Evolutionary conservation across 1,140 invertebrate species (phyloP).

Genomic region (Drosophila pruinosa): DNA sequence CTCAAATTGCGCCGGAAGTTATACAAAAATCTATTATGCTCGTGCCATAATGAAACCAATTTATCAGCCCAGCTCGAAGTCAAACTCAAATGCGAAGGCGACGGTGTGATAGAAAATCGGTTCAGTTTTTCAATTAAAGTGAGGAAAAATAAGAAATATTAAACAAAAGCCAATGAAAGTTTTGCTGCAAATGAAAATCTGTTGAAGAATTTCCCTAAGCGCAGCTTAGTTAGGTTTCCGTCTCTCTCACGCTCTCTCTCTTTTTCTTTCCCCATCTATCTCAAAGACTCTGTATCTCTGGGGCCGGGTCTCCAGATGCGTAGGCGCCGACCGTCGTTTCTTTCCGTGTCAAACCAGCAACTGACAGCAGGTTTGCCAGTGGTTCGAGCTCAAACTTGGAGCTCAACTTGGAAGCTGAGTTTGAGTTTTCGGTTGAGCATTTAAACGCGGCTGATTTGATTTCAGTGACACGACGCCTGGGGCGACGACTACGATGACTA

Average conservation of each 20-base stretch:
- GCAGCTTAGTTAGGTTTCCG: conserved; percentile 53
- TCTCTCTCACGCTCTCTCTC: conserved; percentile 3
- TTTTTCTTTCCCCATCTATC: neutral
- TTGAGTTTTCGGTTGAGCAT: conserved; percentile 75
- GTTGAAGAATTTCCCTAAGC: conserved; percentile 77
- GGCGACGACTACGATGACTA: conserved; percentile 50
- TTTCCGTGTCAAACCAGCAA: conserved; percentile 74
- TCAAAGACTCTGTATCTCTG: neutral
- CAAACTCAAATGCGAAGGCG: conserved; percentile 17
- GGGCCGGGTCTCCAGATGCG: conserved; percentile 56
- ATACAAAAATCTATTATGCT: conserved; percentile 60
- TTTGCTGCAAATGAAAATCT: conserved; percentile 70
- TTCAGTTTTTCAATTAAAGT: conserved; percentile 58
- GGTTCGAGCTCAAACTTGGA: conserved; percentile 22
- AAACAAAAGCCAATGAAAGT: conserved; percentile 72
- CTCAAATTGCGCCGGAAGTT: conserved; percentile 58
- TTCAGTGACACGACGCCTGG: conserved; percentile 75
- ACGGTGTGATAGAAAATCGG: conserved; percentile 28
- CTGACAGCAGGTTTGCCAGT: conserved; percentile 76
- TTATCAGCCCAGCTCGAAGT: conserved; percentile 52
- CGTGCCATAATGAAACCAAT: conserved; percentile 62
- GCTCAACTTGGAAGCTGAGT: conserved; percentile 46
- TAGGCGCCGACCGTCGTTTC: conserved; percentile 70
- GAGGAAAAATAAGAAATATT: conserved; percentile 29
- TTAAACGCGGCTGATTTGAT: conserved; percentile 78